These are phyloP conservation scores for Speoplatyrhinus poulsoni DNA, from an alignment of 2,113 vertebrate species.

Conservation along the genomic window DNA sequence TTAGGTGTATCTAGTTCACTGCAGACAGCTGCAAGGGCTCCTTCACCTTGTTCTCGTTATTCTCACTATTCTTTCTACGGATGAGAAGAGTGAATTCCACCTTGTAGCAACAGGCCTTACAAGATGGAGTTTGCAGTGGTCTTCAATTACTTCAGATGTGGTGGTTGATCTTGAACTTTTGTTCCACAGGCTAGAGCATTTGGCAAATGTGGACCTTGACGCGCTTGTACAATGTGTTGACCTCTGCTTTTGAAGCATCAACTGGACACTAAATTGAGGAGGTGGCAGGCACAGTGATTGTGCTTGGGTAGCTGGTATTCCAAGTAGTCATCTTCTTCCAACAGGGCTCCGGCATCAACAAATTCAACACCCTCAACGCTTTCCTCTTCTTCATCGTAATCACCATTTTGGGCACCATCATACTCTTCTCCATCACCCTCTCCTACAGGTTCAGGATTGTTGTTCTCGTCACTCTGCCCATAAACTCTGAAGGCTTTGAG, in stretches of 20 bases:
- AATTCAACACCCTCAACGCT: conserved; percentile 15
- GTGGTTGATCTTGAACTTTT: background rate
- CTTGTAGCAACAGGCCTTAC: conserved; percentile 29
- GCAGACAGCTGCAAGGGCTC: conserved; percentile 8
- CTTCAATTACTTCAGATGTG: conserved; percentile 23
- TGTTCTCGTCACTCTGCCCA: background rate
- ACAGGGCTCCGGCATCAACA: conserved; percentile 24
- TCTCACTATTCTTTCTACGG: conserved; percentile 29
- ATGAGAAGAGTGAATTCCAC: conserved; percentile 38
- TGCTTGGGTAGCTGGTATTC: conserved; percentile 39
- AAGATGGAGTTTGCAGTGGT: conserved; percentile 24
- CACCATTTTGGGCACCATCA: conserved; percentile 8
- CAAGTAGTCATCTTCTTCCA: conserved; percentile 37
- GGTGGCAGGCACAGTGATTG: conserved; percentile 25
- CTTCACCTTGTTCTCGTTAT: conserved; percentile 29
- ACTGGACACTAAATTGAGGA: conserved; percentile 34
- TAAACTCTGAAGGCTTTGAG: background rate
- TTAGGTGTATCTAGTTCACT: conserved; percentile 1
- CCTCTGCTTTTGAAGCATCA: conserved; percentile 26
- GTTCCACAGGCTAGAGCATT: conserved; percentile 23
- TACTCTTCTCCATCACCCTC: background rate
- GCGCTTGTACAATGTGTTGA: conserved; percentile 11
- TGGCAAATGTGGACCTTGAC: conserved; percentile 25
- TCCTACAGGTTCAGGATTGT: background rate
- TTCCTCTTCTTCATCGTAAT: background rate